Conservation (phyloP, 1,140 invertebrate species). For the Papilio xuthus region DNA sequence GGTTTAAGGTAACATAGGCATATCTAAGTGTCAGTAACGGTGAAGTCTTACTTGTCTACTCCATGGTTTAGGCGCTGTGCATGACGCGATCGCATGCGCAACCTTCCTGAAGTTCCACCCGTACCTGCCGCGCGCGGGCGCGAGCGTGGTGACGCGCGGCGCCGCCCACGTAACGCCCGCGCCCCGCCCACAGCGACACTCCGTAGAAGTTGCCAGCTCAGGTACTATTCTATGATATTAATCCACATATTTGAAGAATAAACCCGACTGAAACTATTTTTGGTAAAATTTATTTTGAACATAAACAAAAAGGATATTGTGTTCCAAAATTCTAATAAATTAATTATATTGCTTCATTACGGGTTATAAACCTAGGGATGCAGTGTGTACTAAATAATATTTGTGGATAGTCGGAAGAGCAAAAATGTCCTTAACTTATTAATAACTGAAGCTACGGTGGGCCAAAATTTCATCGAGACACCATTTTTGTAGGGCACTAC, state of each 20-base stretch:
- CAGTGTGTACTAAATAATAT: too few relatives aligned
- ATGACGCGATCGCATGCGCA: conserved; percentile 98
- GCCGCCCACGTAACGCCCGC: conserved; percentile 72
- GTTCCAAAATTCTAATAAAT: too few relatives aligned
- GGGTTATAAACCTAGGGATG: too few relatives aligned
- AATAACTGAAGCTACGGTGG: too few relatives aligned
- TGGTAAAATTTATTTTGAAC: too few relatives aligned
- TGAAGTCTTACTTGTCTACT: not conserved
- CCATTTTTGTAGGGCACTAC: conserved; percentile 82
- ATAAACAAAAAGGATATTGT: too few relatives aligned
- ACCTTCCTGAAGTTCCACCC: conserved; percentile 98
- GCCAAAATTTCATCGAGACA: too few relatives aligned
- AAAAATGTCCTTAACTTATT: too few relatives aligned
- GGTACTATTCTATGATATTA: conserved; percentile 62
- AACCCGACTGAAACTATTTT: not conserved
- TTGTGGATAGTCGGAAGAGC: too few relatives aligned
- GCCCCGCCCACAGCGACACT: conserved; percentile 87
- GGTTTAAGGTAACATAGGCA: too few relatives aligned
- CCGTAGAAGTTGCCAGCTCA: conserved; percentile 91
- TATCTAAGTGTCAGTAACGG: not conserved
- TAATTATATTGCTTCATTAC: too few relatives aligned
- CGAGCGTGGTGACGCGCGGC: conserved; percentile 86
- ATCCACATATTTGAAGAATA: not conserved
- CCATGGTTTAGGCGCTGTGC: conserved; percentile 87
- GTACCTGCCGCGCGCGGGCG: conserved; percentile 90